Percentiles rank a stretch among this genome's conserved stretches.
Conservation (phyloP, 1,140 invertebrate genomes). For the Zophobas atratus region DNA sequence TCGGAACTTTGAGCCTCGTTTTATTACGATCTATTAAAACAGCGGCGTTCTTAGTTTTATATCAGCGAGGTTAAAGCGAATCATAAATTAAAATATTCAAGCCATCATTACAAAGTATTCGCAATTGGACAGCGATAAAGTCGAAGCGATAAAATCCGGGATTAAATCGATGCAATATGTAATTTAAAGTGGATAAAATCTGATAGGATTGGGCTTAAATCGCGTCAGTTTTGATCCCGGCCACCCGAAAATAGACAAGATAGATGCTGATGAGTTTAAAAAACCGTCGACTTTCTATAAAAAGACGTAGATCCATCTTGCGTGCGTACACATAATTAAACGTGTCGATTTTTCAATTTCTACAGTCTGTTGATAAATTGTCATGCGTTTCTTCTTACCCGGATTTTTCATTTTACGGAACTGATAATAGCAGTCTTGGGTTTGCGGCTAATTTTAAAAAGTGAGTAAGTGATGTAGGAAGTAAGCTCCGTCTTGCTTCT, state of each 20-base stretch:
- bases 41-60: slow-evolving; percentile 47
- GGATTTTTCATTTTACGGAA: slow-evolving; percentile 29
- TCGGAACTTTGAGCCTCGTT: slow-evolving; percentile 43
- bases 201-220: slow-evolving; percentile 7
- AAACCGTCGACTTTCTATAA: slow-evolving; percentile 43
- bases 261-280: slow-evolving; percentile 43
- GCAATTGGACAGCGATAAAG: slow-evolving; percentile 47
- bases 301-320: slow-evolving; percentile 45
- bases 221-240: slow-evolving; percentile 5
- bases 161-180: slow-evolving; percentile 21
- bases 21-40: slow-evolving; percentile 46
- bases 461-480: no score
- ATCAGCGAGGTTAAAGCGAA: slow-evolving; percentile 47
- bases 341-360: slow-evolving; percentile 52
- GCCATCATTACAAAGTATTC: slow-evolving; percentile 48
- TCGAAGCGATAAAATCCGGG: slow-evolving; percentile 35
- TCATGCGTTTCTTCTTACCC: slow-evolving; percentile 9
- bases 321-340: slow-evolving; percentile 49
- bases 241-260: slow-evolving; percentile 48
- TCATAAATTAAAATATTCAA: slow-evolving; percentile 50
- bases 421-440: not conserved
- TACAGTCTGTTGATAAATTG: slow-evolving; percentile 53
- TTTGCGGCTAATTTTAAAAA: no score
- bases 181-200: slow-evolving; percentile 21
- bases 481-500: no score